Evolutionary conservation across 1,140 invertebrate species (phyloP).

Genomic region (Zaprionus capensis): DNA sequence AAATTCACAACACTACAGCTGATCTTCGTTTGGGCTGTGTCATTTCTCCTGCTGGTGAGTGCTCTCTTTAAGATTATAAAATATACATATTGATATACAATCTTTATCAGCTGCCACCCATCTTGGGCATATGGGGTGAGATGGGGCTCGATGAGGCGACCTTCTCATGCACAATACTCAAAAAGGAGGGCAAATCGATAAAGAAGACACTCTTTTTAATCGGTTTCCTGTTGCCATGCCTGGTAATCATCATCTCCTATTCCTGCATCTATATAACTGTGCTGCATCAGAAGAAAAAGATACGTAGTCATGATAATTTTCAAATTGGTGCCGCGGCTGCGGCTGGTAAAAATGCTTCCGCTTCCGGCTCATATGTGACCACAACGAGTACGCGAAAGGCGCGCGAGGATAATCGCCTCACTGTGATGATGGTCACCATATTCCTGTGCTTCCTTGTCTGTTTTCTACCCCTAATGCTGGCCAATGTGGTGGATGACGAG

Average conservation of each 20-base stretch:
- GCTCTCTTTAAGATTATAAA: not conserved
- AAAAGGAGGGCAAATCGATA: conserved; percentile 91
- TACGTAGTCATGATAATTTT: conserved; percentile 84
- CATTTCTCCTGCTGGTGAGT: conserved; percentile 87
- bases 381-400: conserved; percentile 67
- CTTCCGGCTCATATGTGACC: conserved; percentile 62
- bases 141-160: conserved; percentile 90
- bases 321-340: conserved; percentile 51
- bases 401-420: conserved; percentile 91
- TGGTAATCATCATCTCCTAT: conserved; percentile 93
- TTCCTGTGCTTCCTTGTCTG: conserved; percentile 93
- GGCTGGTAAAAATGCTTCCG: conserved; percentile 53
- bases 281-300: conserved; percentile 88
- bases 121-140: conserved; percentile 92
- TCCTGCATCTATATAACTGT: conserved; percentile 94
- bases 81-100: too few species aligned
- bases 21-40: conserved; percentile 90
- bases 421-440: conserved; percentile 93
- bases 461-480: conserved; percentile 93
- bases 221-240: conserved; percentile 92
- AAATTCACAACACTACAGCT: conserved; percentile 90
- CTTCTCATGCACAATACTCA: conserved; percentile 94
- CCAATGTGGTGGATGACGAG: conserved; percentile 92
- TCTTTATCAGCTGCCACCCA: conserved; percentile 88
- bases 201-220: conserved; percentile 94